A percentile compares a stretch with the other conserved stretches of the same genome.
Evolutionary conservation across 2,797 vertebrate genomes (phyloP).

Genomic region (Carduelis carduelis): DNA sequence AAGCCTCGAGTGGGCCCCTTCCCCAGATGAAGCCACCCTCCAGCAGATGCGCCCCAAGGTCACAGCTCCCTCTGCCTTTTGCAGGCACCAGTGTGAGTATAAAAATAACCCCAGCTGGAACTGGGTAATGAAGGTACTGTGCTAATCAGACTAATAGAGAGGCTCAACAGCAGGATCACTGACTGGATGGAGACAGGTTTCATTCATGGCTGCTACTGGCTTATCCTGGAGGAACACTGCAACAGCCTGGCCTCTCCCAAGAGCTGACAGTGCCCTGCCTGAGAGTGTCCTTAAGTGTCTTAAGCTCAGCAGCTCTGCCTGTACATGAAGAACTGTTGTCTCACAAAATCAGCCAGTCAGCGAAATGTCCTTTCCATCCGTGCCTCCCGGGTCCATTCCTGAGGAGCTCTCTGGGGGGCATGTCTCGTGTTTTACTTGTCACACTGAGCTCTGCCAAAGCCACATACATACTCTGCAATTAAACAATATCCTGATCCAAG

Average conservation of each 20-base stretch:
- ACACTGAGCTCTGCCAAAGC: not conserved
- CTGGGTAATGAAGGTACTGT: not conserved
- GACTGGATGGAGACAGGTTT: not conserved
- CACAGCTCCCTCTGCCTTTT: not conserved
- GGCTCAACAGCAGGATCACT: not conserved
- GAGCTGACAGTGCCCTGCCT: not conserved
- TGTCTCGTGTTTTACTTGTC: not conserved
- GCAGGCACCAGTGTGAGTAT: not conserved
- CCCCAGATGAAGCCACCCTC: not conserved
- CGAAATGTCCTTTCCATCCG: not conserved
- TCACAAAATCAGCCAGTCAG: slow-evolving; percentile 1
- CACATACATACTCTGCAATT: not conserved
- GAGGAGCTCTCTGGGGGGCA: not conserved
- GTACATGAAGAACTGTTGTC: not conserved
- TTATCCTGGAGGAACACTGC: not conserved
- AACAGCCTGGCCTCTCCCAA: not conserved
- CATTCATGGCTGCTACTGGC: not conserved
- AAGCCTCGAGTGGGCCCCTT: rapidly evolving
- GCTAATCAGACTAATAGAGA: slow-evolving; percentile 10
- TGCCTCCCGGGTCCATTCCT: not conserved
- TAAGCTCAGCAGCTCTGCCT: not conserved
- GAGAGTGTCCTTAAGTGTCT: slow-evolving; percentile 16
- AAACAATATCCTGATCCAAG: not conserved
- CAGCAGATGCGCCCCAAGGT: not conserved
- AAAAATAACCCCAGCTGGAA: slow-evolving; percentile 22